A percentile compares a stretch with the other conserved stretches of the same genome.
Conservation (phyloP, 2,797 vertebrate species). For the Spinus pinus region DNA sequence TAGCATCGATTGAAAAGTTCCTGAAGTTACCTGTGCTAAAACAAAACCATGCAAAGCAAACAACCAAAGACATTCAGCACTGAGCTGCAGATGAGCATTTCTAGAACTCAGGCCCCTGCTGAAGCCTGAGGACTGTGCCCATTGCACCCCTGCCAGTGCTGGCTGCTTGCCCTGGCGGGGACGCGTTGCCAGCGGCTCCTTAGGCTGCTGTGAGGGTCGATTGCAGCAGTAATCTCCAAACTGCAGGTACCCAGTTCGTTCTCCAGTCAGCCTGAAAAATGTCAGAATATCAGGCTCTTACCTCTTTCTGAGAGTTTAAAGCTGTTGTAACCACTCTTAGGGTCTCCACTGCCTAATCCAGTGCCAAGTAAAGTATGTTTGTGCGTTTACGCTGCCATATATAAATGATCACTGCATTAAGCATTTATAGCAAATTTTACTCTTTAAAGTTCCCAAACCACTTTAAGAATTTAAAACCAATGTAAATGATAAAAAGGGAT, state of each 20-base stretch:
- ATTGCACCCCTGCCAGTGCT: not conserved
- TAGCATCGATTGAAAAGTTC: not conserved
- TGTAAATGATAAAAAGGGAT: slow-evolving; percentile 55
- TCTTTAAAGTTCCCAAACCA: slow-evolving; percentile 48
- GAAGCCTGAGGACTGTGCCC: not conserved
- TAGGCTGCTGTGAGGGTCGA: not conserved
- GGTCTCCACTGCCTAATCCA: not conserved
- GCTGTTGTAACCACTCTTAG: not conserved
- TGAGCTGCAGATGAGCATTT: not conserved
- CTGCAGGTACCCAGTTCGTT: not conserved
- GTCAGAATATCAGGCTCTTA: not conserved
- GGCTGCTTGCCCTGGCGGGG: not conserved
- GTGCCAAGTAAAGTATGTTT: not conserved
- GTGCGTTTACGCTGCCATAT: not conserved
- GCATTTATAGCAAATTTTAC: slow-evolving; percentile 42
- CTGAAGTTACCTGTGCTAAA: fast-evolving
- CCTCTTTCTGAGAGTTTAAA: not conserved
- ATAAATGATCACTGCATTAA: slow-evolving; percentile 51
- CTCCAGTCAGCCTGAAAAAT: not conserved
- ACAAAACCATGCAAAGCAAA: fast-evolving
- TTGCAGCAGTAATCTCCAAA: not conserved
- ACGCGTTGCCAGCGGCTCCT: not conserved
- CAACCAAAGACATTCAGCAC: fast-evolving
- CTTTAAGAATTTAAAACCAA: slow-evolving; percentile 61
- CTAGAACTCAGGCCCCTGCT: not conserved